Evolutionary conservation across 53 echinoderm and acorn worm species (phyloP).

Genomic region (Mesocentrotus franciscanus): DNA sequence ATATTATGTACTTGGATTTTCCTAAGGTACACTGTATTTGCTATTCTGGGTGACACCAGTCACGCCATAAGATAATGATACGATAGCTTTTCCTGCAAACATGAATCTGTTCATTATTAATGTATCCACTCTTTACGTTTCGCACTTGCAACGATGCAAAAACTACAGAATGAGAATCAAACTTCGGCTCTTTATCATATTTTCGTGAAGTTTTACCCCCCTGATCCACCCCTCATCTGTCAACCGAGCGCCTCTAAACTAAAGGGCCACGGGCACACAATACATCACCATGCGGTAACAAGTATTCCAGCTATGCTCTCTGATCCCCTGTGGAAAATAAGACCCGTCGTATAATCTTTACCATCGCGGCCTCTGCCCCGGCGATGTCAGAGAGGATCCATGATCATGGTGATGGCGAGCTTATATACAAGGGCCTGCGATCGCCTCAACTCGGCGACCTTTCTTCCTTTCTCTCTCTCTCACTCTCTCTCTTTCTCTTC

Average conservation of each 20-base stretch:
- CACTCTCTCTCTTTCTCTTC: background rate
- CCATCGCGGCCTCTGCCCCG: constrained; percentile 63
- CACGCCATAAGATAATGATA: no score
- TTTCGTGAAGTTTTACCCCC: background rate
- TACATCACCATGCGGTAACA: constrained; percentile 36
- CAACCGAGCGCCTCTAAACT: background rate
- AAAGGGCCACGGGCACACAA: background rate
- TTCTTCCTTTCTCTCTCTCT: background rate
- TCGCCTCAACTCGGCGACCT: background rate
- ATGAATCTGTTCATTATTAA: no score
- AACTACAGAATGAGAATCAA: background rate
- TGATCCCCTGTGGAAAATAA: constrained; percentile 53
- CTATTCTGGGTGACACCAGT: no score
- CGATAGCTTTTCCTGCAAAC: no score
- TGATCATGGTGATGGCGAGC: background rate
- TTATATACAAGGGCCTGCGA: background rate
- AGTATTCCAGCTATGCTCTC: constrained; percentile 58
- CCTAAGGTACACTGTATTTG: background rate
- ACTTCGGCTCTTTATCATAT: background rate
- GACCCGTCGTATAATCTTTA: constrained; percentile 19
- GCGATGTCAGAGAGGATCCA: constrained; percentile 1
- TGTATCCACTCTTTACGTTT: background rate
- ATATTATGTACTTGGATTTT: background rate
- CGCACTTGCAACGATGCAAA: background rate
- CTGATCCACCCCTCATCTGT: constrained; percentile 27